Base-by-base conservation (phyloP, 2,888 invertebrate species). In the Pseudoips prasinana region DNA sequence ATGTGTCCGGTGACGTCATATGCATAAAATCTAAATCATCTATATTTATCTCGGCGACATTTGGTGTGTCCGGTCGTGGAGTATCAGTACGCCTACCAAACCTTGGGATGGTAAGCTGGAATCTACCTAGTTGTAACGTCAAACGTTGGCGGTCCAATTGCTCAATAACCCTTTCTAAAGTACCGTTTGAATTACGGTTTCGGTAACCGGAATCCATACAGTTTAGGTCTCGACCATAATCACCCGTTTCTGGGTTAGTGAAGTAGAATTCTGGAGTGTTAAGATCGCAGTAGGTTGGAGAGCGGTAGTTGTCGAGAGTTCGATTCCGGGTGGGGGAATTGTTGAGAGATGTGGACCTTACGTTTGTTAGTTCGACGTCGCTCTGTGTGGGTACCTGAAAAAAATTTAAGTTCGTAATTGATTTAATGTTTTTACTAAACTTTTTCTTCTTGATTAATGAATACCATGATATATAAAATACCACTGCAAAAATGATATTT, bases 111-210 rank as follows among this genome's bases (percentile, higher is more conserved):
- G 70, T 74, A 0, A 86, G 44, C 7, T 85, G 85, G 40, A 87
- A 83, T 6, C 85, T 47, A 1, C 85, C 87, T 1, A 88, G 47
- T 17, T 86, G 87, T 0, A 87, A 45, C 0, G 87, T 84, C 0
- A 85, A 35, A 3, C 83, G 47, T 18, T 67, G 71, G 0, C 65
- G 35, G 7, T 68, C 65, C 0, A 73, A 26, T 2, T 73, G 71
- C 7, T 74, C 74, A 29, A 76, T 62, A 0, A 77, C 77, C 0
- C 79, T 22, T 3, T 80, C 79, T 0, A 80, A 10, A 5, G 52
- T 52, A 1, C 73, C 74, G 28, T 69, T 73, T 5, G 75, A 38
- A 1, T 74, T 48, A 3, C 64, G 25, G 0, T 78, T 27, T 59
- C 64, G 71, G 40, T 68, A 68, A 2, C 80, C 81, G 0, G 73